phyloP scores from a whole-genome alignment of 2,113 vertebrate genomes.

The Stomatorhinus ivindoensis region DNA sequence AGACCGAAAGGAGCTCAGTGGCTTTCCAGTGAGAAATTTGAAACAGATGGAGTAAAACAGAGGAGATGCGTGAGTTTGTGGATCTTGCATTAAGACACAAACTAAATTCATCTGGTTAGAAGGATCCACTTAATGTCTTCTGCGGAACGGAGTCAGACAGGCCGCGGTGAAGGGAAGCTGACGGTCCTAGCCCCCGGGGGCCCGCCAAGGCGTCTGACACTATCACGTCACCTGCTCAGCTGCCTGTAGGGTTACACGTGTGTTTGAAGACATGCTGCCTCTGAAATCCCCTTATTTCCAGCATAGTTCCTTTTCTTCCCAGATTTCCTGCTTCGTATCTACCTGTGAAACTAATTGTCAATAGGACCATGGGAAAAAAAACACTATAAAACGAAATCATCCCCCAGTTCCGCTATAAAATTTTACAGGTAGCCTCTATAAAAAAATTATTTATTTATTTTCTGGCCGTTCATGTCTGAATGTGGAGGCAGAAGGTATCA shows the following conservation, averaged over 20 bases:
- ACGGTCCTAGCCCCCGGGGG: neutral
- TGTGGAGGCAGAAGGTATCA: neutral
- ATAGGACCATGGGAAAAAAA: neutral
- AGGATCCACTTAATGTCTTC: neutral
- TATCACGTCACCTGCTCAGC: neutral
- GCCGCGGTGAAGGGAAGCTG: neutral
- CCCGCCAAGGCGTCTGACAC: neutral
- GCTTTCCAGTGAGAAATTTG: neutral
- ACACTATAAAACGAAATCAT: neutral
- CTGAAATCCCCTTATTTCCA: neutral
- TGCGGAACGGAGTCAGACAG: neutral
- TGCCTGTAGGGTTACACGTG: neutral
- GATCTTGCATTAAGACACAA: neutral
- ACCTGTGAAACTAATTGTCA: neutral
- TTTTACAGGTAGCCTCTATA: neutral
- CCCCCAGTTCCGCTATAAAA: neutral
- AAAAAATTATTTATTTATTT: neutral
- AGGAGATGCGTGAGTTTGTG: neutral
- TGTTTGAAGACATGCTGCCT: neutral
- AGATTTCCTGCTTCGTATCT: neutral
- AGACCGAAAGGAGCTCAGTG: slow-evolving; percentile 13
- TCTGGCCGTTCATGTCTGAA: neutral
- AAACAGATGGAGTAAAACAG: slow-evolving; percentile 6
- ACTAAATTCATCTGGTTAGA: neutral
- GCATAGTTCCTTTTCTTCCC: neutral